Evolutionary conservation across 2,888 invertebrate species (phyloP).

Genomic region (Apamea epomidion): DNA sequence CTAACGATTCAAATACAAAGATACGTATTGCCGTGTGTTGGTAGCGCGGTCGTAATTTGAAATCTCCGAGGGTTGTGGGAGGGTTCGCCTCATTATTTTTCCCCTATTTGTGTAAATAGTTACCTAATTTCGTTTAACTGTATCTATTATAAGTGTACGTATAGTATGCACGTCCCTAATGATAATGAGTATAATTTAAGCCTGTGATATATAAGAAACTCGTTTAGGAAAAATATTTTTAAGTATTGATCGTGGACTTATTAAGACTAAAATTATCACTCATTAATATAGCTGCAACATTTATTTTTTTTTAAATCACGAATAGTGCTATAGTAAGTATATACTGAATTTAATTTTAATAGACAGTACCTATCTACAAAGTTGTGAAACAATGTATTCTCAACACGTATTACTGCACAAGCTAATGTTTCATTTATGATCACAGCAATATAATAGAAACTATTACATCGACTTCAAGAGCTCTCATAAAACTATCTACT

Average conservation of each 20-base stretch:
- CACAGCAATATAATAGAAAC: constrained; percentile 56
- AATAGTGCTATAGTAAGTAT: constrained; percentile 45
- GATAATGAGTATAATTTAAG: constrained; percentile 88
- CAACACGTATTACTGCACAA: constrained; percentile 57
- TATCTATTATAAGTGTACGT: constrained; percentile 87
- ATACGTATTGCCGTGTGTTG: constrained; percentile 80
- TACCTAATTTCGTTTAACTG: constrained; percentile 87
- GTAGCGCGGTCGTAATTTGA: constrained; percentile 83
- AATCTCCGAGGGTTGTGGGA: constrained; percentile 90
- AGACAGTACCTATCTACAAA: constrained; percentile 29
- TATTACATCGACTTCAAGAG: constrained; percentile 32
- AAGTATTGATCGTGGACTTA: constrained; percentile 79
- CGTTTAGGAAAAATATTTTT: constrained; percentile 84
- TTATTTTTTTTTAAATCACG: constrained; percentile 52
- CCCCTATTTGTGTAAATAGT: constrained; percentile 90
- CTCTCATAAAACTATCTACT: constrained; percentile 53
- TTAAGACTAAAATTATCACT: constrained; percentile 73
- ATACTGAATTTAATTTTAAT: constrained; percentile 35
- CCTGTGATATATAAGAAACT: constrained; percentile 90
- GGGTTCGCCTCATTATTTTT: constrained; percentile 90
- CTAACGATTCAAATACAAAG: constrained; percentile 81
- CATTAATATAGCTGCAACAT: constrained; percentile 60
- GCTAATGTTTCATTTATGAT: constrained; percentile 54
- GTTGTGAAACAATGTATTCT: constrained; percentile 43
- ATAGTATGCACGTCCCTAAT: constrained; percentile 90